phyloP scores from a whole-genome alignment of 2,797 vertebrate species.

The Orientallactaga sibirica region DNA sequence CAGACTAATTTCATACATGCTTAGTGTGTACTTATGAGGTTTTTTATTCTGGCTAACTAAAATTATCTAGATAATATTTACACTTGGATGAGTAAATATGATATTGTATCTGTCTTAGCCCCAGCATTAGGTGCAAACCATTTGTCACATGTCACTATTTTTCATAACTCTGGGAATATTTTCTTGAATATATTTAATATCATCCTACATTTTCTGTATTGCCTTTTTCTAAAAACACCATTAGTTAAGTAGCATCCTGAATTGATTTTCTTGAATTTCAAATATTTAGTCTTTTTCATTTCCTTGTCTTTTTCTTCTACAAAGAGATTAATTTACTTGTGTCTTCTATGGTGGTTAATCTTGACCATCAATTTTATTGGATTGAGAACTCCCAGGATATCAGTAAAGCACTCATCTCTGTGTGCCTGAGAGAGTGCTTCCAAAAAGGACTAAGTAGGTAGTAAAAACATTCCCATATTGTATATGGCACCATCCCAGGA shows the following conservation, averaged over 20 bases:
- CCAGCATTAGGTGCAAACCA: not conserved
- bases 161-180: not conserved
- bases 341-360: not conserved
- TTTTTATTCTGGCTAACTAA: not conserved
- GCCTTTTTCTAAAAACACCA: not conserved
- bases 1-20: not conserved
- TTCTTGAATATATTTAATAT: not conserved
- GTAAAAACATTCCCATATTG: not conserved
- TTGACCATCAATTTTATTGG: not conserved
- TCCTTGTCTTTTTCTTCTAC: not conserved
- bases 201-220: not conserved
- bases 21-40: not conserved
- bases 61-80: conserved; percentile 10
- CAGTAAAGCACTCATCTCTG: not conserved
- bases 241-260: not conserved
- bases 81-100: not conserved
- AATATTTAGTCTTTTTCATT: not conserved
- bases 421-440: not conserved
- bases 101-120: not conserved
- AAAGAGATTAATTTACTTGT: not conserved
- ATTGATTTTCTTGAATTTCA: not conserved
- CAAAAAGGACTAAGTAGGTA: not conserved
- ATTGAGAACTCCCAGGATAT: not conserved
- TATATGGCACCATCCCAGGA: not conserved
- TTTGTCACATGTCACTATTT: not conserved